Conservation (phyloP, 2,888 invertebrate species). For the Megamerina dolium region DNA sequence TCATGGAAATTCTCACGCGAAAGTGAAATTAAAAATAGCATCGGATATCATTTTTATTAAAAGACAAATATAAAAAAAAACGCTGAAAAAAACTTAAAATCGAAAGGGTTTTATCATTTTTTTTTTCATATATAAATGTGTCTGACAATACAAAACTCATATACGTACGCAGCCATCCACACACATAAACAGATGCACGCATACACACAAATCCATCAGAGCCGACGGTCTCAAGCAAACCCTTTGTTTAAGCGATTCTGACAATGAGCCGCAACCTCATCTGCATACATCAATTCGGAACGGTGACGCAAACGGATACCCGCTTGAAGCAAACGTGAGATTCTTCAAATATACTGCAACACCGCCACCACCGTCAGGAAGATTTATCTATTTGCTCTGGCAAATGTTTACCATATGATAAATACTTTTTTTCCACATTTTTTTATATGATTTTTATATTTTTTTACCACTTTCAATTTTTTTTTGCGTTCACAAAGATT, state of each 20-base stretch:
- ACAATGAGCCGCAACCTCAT: constrained; percentile 21
- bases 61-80: constrained; percentile 31
- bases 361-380: no score
- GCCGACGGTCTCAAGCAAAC: no score
- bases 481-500: constrained; percentile 12
- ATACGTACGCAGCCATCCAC: no score
- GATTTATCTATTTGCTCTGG: constrained; percentile 36
- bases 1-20: constrained; percentile 33
- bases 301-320: no score
- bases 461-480: constrained; percentile 39
- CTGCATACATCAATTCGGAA: no score
- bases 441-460: constrained; percentile 34
- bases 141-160: no score
- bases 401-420: constrained; percentile 27
- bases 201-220: no score
- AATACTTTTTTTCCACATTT: constrained; percentile 28
- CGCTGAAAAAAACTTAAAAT: constrained; percentile 28
- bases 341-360: no score
- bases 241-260: constrained; percentile 17
- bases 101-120: constrained; percentile 39
- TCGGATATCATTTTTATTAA: constrained; percentile 11
- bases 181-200: no score
- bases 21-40: constrained; percentile 35
- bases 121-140: no score
- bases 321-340: no score